These are phyloP conservation scores for Thalassoma bifasciatum DNA, from an alignment of 2,113 vertebrate species.

Conservation along the genomic window DNA sequence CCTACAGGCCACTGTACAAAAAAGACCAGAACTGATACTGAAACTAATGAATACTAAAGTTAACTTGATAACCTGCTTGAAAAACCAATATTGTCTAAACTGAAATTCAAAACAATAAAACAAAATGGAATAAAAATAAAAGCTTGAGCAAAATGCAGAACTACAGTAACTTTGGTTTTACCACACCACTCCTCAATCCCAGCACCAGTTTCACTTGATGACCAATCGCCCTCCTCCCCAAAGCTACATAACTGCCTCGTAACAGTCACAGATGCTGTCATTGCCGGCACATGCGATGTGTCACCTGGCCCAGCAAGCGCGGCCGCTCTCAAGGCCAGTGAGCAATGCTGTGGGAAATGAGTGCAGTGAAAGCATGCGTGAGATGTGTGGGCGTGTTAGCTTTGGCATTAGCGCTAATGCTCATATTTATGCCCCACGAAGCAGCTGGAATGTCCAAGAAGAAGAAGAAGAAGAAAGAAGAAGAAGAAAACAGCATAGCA, in stretches of 20 bases:
- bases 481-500: constrained; percentile 60
- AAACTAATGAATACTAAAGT: too few relatives aligned
- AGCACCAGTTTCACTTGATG: constrained; percentile 34
- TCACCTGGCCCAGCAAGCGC: constrained; percentile 52
- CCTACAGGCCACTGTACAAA: too few relatives aligned
- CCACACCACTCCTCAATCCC: constrained; percentile 20
- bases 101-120: too few relatives aligned
- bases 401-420: constrained; percentile 70
- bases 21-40: too few relatives aligned
- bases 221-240: constrained; percentile 21
- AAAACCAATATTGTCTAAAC: too few relatives aligned
- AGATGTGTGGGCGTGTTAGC: constrained; percentile 77
- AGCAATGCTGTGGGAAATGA: constrained; percentile 73
- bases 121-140: too few relatives aligned
- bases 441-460: constrained; percentile 81
- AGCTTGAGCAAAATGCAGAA: too few relatives aligned
- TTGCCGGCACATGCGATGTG: constrained; percentile 62
- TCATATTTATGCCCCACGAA: constrained; percentile 75
- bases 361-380: constrained; percentile 79
- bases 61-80: too few relatives aligned
- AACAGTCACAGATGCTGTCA: constrained; percentile 53
- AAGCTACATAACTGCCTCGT: constrained; percentile 39
- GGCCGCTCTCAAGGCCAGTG: constrained; percentile 47
- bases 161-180: too few relatives aligned
- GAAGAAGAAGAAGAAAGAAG: neutral